Evolutionary conservation across 2,888 invertebrate species (phyloP).

Genomic region (Acleris holmiana): DNA sequence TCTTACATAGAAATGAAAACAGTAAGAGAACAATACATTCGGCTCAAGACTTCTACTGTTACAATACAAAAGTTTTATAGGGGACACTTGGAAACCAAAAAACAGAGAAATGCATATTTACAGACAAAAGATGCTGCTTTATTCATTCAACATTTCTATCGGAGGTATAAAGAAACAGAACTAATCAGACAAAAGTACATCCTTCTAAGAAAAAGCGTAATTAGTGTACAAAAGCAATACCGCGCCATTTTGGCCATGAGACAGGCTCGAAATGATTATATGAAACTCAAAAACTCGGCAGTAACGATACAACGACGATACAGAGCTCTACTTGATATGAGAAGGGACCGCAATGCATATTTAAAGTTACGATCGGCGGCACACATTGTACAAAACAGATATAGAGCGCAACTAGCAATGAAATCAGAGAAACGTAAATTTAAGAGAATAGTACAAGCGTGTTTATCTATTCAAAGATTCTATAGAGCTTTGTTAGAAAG

Average conservation of each 20-base stretch:
- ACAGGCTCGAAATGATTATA: conserved; percentile 57
- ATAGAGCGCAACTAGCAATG: conserved; percentile 62
- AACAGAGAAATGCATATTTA: conserved; percentile 52
- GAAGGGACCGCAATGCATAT: conserved; percentile 55
- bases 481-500: conserved; percentile 60
- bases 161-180: conserved; percentile 53
- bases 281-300: conserved; percentile 54
- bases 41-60: conserved; percentile 52
- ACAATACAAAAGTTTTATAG: conserved; percentile 59
- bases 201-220: conserved; percentile 59
- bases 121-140: conserved; percentile 49
- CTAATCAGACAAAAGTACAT: conserved; percentile 60
- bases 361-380: conserved; percentile 47
- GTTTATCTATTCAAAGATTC: conserved; percentile 66
- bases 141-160: conserved; percentile 57
- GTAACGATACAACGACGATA: conserved; percentile 68
- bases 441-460: conserved; percentile 58
- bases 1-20: conserved; percentile 60
- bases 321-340: conserved; percentile 61
- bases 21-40: conserved; percentile 55
- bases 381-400: conserved; percentile 60
- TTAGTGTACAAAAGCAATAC: conserved; percentile 72
- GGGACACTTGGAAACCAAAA: conserved; percentile 52
- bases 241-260: conserved; percentile 62
- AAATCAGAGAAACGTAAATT: conserved; percentile 64